Conservation (phyloP, 2,113 vertebrate genomes). For the Tretioscincus oriximinensis region DNA sequence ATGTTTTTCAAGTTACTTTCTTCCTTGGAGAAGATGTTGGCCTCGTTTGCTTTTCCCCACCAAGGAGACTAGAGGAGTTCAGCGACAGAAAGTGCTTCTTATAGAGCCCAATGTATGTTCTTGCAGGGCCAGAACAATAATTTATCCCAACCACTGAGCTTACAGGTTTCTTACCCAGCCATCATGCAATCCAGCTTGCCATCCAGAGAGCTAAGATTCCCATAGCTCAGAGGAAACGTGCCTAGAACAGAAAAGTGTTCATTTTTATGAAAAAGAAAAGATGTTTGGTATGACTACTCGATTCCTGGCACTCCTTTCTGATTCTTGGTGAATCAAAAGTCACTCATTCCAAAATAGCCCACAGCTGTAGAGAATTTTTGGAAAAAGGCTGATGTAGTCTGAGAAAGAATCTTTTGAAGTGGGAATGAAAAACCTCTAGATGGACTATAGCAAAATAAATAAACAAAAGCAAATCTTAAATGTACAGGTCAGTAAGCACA, state of each 20-base stretch:
- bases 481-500: background rate
- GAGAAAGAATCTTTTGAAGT: background rate
- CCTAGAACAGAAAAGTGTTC: conserved; percentile 48
- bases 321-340: too few relatives aligned
- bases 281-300: background rate
- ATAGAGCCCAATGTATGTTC: too few relatives aligned
- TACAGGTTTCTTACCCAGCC: conserved; percentile 62
- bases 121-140: background rate
- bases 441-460: too few relatives aligned
- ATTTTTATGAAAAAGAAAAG: too few relatives aligned
- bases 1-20: too few relatives aligned
- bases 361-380: background rate
- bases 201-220: conserved; percentile 38
- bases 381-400: background rate
- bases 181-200: conserved; percentile 69
- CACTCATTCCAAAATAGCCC: background rate
- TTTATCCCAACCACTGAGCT: too few relatives aligned
- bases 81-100: background rate
- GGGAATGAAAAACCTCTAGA: background rate
- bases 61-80: too few relatives aligned
- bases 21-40: background rate
- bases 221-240: conserved; percentile 33
- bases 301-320: background rate
- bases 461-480: background rate
- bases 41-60: too few relatives aligned